Conservation (phyloP, 1,140 invertebrate genomes). For the Tenebrio molitor region DNA sequence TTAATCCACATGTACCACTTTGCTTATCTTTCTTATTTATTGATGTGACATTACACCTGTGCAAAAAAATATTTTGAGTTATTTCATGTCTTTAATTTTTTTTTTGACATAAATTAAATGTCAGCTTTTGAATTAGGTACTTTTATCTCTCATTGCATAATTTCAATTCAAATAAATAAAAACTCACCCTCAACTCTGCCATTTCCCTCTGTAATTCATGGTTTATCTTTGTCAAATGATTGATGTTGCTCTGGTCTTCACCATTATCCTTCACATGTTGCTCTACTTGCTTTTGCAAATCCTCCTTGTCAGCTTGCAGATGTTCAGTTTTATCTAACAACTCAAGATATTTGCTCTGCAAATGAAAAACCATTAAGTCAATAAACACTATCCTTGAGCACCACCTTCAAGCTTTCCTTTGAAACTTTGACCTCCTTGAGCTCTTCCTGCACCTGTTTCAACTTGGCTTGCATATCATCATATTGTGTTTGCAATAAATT, state of each 20-base stretch:
- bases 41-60: no score
- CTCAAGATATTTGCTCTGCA: slow-evolving; percentile 53
- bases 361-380: slow-evolving; percentile 19
- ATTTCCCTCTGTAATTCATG: slow-evolving; percentile 52
- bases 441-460: slow-evolving; percentile 62
- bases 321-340: slow-evolving; percentile 52
- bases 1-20: no score
- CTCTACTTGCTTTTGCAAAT: slow-evolving; percentile 56
- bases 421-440: slow-evolving; percentile 54
- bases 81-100: no score
- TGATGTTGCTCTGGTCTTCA: slow-evolving; percentile 50
- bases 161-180: no score
- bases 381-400: neutral
- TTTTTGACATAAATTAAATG: no score
- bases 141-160: no score
- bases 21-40: no score
- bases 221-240: slow-evolving; percentile 55
- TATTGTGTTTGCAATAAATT: slow-evolving; percentile 66
- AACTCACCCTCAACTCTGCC: slow-evolving; percentile 53
- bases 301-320: slow-evolving; percentile 50
- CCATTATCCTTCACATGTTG: slow-evolving; percentile 28
- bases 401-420: slow-evolving; percentile 56
- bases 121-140: no score
- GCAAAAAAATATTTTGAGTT: no score
- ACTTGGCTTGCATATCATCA: slow-evolving; percentile 63